Percentiles rank a stretch among this genome's conserved stretches.
Evolutionary conservation across 1,140 invertebrate genomes (phyloP).

Genomic region (Galendromus occidentalis): DNA sequence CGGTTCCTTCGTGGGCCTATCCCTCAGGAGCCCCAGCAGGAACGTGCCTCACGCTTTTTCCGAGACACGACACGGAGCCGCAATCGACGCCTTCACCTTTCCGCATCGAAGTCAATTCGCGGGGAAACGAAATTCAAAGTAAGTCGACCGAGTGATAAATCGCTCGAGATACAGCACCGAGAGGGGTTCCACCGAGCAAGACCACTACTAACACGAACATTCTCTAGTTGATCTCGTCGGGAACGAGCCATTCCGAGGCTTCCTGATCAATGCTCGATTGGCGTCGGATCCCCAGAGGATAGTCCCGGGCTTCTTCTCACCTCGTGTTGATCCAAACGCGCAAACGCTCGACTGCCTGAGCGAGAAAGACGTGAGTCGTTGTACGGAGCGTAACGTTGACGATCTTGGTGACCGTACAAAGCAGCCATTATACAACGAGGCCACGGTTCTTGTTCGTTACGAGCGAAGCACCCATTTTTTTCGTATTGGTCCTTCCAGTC

Average conservation of each 20-base stretch:
- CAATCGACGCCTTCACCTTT: background rate
- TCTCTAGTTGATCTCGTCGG: background rate
- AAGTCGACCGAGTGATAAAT: background rate
- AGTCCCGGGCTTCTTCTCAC: background rate
- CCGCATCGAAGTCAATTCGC: constrained; percentile 2
- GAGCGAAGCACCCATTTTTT: background rate
- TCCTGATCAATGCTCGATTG: background rate
- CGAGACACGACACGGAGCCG: background rate
- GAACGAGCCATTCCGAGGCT: background rate
- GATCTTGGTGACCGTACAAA: background rate
- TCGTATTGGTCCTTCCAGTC: background rate
- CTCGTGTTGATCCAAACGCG: background rate
- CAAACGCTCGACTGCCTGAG: background rate
- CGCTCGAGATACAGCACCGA: background rate
- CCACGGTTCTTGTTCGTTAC: background rate
- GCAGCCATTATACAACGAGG: background rate
- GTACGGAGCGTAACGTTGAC: background rate
- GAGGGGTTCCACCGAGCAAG: background rate
- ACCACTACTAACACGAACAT: background rate
- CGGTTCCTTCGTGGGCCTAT: background rate
- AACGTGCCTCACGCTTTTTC: background rate
- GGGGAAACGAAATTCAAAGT: constrained; percentile 5
- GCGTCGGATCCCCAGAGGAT: background rate
- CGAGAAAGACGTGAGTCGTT: background rate
- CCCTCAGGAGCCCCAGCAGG: background rate